A percentile compares a stretch with the other conserved stretches of the same genome.
These are phyloP conservation scores for Psophia crepitans DNA, from an alignment of 2,113 vertebrate species.

Conservation along the genomic window DNA sequence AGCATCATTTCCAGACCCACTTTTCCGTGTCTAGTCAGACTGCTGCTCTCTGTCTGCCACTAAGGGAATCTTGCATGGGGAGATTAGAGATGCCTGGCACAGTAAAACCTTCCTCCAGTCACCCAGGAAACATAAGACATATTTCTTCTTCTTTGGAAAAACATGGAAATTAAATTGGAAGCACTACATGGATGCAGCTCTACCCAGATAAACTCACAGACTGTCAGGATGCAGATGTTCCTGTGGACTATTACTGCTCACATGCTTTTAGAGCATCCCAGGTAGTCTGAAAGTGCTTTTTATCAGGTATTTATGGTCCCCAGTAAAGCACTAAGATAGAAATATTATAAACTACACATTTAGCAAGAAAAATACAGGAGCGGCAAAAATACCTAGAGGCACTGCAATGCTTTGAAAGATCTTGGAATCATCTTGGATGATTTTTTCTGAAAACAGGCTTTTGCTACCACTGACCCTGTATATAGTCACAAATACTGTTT, in stretches of 20 bases:
- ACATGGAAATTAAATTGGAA: constrained; percentile 48
- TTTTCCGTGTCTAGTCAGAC: background rate
- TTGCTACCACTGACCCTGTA: background rate
- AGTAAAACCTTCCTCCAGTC: constrained; percentile 1
- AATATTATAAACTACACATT: background rate
- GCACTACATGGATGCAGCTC: background rate
- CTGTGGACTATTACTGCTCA: background rate
- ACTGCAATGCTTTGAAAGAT: background rate
- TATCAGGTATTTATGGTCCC: background rate
- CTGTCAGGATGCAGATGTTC: constrained; percentile 48
- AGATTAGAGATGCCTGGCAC: constrained; percentile 41
- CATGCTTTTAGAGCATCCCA: background rate
- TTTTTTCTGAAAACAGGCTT: background rate
- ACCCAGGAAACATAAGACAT: constrained; percentile 34
- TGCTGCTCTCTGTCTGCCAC: constrained; percentile 11
- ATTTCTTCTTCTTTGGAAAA: constrained; percentile 8
- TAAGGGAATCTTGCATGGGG: background rate
- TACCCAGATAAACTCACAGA: constrained; percentile 18
- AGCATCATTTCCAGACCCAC: background rate
- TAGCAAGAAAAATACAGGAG: background rate
- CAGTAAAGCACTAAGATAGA: background rate
- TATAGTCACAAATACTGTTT: background rate
- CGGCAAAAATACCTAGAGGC: background rate
- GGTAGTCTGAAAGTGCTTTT: background rate
- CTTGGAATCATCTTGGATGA: background rate